Percentiles rank a stretch among this genome's conserved stretches.
Evolutionary conservation across 2,888 invertebrate species (phyloP).

Genomic region (Cryptocephalus primarius): DNA sequence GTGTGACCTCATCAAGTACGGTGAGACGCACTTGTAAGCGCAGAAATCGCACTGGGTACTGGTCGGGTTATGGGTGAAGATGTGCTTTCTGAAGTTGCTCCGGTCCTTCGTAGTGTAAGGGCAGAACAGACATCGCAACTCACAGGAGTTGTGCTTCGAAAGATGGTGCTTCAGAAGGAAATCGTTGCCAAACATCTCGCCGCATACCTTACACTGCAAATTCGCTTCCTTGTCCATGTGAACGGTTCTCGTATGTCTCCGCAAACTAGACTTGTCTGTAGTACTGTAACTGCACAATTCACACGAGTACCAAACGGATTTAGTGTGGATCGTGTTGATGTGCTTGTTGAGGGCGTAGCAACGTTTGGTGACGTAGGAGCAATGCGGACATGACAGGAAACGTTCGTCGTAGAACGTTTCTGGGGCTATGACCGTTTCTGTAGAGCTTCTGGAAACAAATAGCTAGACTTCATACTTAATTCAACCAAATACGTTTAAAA

Average conservation of each 20-base stretch:
- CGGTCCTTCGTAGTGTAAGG: slow-evolving; percentile 22
- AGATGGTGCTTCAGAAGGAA: slow-evolving; percentile 9
- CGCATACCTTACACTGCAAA: slow-evolving; percentile 4
- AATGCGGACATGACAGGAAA: not conserved
- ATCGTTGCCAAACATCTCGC: not conserved
- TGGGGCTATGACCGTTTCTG: too few species aligned
- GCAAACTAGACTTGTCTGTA: slow-evolving; percentile 14
- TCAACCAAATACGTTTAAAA: too few species aligned
- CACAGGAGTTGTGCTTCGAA: slow-evolving; percentile 6
- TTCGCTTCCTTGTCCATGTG: not conserved
- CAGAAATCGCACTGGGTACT: slow-evolving; percentile 21
- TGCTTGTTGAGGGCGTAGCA: slow-evolving; percentile 4
- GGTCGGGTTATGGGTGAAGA: slow-evolving; percentile 23
- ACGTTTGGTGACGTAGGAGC: not conserved
- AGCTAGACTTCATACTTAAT: too few species aligned
- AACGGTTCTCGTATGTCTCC: slow-evolving; percentile 6
- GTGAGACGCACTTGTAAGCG: slow-evolving; percentile 21
- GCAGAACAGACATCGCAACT: slow-evolving; percentile 17
- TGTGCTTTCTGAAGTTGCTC: slow-evolving; percentile 24
- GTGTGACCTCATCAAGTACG: slow-evolving; percentile 23
- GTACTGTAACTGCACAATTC: slow-evolving; percentile 15
- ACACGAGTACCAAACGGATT: slow-evolving; percentile 16
- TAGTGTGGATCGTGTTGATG: slow-evolving; percentile 16
- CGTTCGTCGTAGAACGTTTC: too few species aligned
- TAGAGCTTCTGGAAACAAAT: too few species aligned